Conservation (phyloP, 2,888 invertebrate species). For the Limnephilus marmoratus region DNA sequence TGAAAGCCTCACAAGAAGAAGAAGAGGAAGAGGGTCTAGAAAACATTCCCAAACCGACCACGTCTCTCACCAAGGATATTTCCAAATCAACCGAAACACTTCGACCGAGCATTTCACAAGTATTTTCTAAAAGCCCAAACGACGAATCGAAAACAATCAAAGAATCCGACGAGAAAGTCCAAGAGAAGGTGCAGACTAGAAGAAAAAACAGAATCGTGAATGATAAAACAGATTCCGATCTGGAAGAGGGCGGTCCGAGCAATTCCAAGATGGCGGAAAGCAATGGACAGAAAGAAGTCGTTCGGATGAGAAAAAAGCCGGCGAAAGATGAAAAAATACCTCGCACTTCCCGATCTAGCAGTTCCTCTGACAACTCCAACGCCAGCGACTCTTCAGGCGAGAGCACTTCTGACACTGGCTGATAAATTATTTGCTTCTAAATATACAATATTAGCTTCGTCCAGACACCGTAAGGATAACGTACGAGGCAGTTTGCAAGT, state of each 20-base stretch:
- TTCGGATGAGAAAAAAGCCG: conserved; percentile 9
- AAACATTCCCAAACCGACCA: conserved; percentile 67
- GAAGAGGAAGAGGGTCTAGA: conserved; percentile 71
- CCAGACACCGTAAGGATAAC: too few relatives aligned
- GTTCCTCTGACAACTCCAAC: conserved; percentile 78
- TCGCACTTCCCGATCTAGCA: conserved; percentile 68
- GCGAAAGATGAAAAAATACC: conserved; percentile 68
- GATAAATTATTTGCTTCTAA: conserved; percentile 67
- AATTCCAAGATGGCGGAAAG: conserved; percentile 30
- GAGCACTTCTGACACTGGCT: conserved; percentile 80
- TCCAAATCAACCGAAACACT: conserved; percentile 72
- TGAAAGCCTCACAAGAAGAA: conserved; percentile 72
- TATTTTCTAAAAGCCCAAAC: conserved; percentile 54
- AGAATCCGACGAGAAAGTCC: conserved; percentile 22
- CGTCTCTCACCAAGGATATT: conserved; percentile 70
- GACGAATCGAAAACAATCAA: conserved; percentile 45
- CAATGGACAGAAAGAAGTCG: conserved; percentile 65
- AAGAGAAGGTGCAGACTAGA: conserved; percentile 5
- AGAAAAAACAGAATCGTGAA: background rate
- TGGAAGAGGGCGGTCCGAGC: conserved; percentile 64
- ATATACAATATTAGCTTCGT: too few relatives aligned
- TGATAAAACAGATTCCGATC: conserved; percentile 66
- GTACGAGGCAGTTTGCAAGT: too few relatives aligned
- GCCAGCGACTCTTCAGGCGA: conserved; percentile 83
- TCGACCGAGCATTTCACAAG: conserved; percentile 69